These are phyloP conservation scores for Peromyscus nudipes DNA, from an alignment of 2,797 vertebrate genomes.

Conservation along the genomic window DNA sequence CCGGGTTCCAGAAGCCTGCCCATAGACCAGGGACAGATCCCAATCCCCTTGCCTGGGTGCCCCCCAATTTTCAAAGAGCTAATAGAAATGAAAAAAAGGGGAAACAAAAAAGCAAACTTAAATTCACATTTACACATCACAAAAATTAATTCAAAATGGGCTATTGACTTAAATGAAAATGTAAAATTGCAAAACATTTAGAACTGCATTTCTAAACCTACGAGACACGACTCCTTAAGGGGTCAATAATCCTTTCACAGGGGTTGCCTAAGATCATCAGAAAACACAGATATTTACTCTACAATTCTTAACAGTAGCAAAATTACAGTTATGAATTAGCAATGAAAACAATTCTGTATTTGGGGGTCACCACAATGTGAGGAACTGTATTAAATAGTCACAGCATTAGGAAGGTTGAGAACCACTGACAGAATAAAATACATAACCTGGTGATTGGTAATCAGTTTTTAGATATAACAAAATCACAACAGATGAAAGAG, in stretches of 20 bases:
- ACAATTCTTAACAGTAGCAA: too few relatives aligned
- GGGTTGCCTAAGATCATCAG: neutral
- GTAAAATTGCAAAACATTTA: neutral
- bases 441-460: neutral
- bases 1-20: too few relatives aligned
- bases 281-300: too few relatives aligned
- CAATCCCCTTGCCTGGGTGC: too few relatives aligned
- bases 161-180: neutral
- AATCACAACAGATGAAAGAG: neutral
- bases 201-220: neutral
- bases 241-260: neutral
- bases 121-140: neutral
- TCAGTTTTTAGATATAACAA: neutral
- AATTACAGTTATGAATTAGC: too few relatives aligned
- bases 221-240: neutral
- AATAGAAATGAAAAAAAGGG: neutral
- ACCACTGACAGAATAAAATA: neutral
- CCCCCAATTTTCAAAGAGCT: neutral
- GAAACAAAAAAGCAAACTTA: neutral
- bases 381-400: too few relatives aligned
- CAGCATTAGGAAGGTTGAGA: too few relatives aligned
- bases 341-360: too few relatives aligned
- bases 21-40: too few relatives aligned
- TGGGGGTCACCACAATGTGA: too few relatives aligned
- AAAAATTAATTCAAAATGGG: neutral